Evolutionary conservation across 2,888 invertebrate species (phyloP).

Genomic region (Stenoptilia bipunctidactyla): DNA sequence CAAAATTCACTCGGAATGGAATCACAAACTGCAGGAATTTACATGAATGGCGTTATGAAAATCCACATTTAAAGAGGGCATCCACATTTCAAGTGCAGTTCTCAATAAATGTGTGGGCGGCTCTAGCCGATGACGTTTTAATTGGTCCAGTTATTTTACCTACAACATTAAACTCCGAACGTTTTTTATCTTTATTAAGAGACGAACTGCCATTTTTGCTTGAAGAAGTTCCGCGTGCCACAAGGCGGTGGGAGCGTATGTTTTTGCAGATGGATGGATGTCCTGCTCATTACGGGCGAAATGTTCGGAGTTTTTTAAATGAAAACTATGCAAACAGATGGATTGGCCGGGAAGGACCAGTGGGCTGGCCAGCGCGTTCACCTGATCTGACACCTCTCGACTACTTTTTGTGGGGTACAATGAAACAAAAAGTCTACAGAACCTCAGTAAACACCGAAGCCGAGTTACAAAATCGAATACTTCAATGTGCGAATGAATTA

Average conservation of each 20-base stretch:
- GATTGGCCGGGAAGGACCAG: conserved; percentile 7
- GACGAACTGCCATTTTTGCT: conserved; percentile 2
- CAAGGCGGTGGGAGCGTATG: not conserved
- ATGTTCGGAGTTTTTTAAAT: conserved; percentile 10
- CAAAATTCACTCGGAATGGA: conserved; percentile 4
- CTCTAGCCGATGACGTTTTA: conserved; percentile 6
- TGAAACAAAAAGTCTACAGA: conserved; percentile 13
- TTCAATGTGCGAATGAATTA: conserved; percentile 5
- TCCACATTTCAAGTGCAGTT: too few relatives aligned
- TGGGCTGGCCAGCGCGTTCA: conserved; percentile 18
- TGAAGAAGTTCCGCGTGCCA: conserved; percentile 1
- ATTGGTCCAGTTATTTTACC: conserved; percentile 10
- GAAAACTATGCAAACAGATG: conserved; percentile 11
- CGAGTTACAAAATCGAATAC: conserved; percentile 7
- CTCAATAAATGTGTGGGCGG: conserved; percentile 15
- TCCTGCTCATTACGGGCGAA: conserved; percentile 8
- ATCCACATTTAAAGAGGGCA: not conserved
- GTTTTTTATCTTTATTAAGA: conserved; percentile 2
- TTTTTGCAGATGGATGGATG: conserved; percentile 8
- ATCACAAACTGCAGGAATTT: conserved; percentile 6
- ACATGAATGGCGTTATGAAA: conserved; percentile 1
- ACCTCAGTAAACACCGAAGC: conserved; percentile 5
- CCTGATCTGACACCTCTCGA: conserved; percentile 15
- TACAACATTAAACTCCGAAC: conserved; percentile 6
- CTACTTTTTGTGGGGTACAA: conserved; percentile 14